Percentiles rank a stretch among this genome's conserved stretches.
Evolutionary conservation across 2,113 vertebrate genomes (phyloP).

Genomic region (Collichthys lucidus): DNA sequence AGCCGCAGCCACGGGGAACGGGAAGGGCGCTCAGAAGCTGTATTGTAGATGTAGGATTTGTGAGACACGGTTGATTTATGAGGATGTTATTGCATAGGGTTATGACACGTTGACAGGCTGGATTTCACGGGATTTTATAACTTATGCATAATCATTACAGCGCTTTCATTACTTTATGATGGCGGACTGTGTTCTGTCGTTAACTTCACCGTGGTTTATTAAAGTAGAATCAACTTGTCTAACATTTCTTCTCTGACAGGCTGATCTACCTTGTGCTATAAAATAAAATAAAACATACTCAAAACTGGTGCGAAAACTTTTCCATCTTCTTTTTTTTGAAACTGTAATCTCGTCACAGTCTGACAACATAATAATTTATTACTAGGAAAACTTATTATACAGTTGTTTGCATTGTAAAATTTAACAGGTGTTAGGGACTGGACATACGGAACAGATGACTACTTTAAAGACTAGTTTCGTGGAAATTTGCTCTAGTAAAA

Average conservation of each 20-base stretch:
- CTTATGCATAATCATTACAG: slow-evolving; percentile 6
- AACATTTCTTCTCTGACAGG: not conserved
- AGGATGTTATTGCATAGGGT: slow-evolving; percentile 47
- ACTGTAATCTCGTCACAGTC: slow-evolving; percentile 1
- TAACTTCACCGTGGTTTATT: not conserved
- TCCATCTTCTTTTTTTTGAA: not conserved
- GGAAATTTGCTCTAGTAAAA: not conserved
- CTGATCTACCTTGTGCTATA: not conserved
- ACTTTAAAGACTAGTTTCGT: not conserved
- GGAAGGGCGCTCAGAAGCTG: slow-evolving; percentile 38
- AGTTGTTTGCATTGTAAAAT: not conserved
- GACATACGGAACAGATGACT: slow-evolving; percentile 5
- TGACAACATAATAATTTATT: not conserved
- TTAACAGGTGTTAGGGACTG: not conserved
- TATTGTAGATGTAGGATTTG: slow-evolving; percentile 56
- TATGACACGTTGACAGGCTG: slow-evolving; percentile 42
- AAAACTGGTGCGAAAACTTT: not conserved
- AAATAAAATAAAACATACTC: not conserved
- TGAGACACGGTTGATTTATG: slow-evolving; percentile 53
- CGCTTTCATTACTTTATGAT: slow-evolving; percentile 29
- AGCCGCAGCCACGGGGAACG: slow-evolving; percentile 42
- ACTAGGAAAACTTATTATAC: not conserved
- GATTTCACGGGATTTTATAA: slow-evolving; percentile 22
- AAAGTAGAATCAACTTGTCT: not conserved
- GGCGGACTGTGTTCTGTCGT: not conserved